Evolutionary conservation across 1,140 invertebrate species (phyloP), one percentile per base, ranked within the genome.

Genomic region (Venturia canescens): DNA sequence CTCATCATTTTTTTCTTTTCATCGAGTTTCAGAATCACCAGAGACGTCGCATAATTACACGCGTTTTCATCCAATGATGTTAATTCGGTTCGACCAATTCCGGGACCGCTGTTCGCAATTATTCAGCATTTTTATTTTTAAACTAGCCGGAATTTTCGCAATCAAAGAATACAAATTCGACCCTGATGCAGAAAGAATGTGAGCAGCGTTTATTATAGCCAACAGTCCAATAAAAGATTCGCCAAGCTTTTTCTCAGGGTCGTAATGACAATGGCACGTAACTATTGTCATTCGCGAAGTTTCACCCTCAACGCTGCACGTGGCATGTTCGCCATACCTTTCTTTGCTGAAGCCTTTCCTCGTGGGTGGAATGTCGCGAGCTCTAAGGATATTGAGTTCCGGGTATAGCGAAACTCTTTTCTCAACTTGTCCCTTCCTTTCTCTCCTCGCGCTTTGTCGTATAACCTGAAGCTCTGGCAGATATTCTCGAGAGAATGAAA

Each of bases 311-410:
- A 66, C 23, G 23, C 13, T 15, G 60, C 60, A 27, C 21, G 27
- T 57, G 16, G 3, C 13, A 18, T 18, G 53, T 66, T 66, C 53
- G 21, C 60, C 60, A 23, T 27, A 15, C 23, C 3, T 29, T 66
- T 66, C 23, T 27, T 13, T 23, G 11, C 53, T 57, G 9, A 9
- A 72, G 38, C 13, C 70, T 50, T 72, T 44, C 34, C 0, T 26
- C 16, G 29, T 3, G 7, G 9, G 16, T 48, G 70, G 70, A 72
- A 72, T 72, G 34, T 72, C 70, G 5, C 38, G 70, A 72, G 50
- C 70, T 72, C 38, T n/a, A 34, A 31, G 6, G 67, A 70, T 70
- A 16, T 70, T 29, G 67, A 48, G n/a, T 72, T 72, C 70, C 70
- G 70, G 5, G 70, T 72, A n/a, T n/a, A 72, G 50, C 70, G 38